phyloP scores from a whole-genome alignment of 1,140 invertebrate genomes.

The Drosophila leontia region DNA sequence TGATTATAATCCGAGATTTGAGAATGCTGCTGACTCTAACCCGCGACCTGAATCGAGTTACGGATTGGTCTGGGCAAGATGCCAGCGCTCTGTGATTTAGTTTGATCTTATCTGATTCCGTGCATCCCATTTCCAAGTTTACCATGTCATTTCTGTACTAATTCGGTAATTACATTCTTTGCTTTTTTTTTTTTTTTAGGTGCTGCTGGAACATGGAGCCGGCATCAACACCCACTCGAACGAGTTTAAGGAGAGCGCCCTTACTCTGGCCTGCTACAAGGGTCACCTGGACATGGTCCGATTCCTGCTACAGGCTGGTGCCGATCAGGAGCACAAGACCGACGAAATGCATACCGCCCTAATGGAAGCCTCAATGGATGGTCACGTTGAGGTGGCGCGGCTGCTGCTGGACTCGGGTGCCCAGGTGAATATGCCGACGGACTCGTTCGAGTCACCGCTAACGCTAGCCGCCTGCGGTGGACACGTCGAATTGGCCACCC shows the following conservation, averaged over 20 bases:
- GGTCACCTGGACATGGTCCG: constrained; percentile 99
- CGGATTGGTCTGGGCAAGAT: constrained; percentile 49
- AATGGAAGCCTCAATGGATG: constrained; percentile 99
- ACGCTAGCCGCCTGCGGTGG: constrained; percentile 99
- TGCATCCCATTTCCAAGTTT: not conserved
- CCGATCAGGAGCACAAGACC: constrained; percentile 98
- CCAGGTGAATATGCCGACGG: constrained; percentile 99
- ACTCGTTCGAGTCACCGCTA: constrained; percentile 99
- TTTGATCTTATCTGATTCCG: constrained; percentile 84
- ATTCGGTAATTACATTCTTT: constrained; percentile 1
- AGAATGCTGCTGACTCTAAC: constrained; percentile 29
- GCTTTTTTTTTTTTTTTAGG: constrained; percentile 27
- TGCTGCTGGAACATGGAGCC: constrained; percentile 94
- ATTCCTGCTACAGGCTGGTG: constrained; percentile 96
- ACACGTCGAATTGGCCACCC: constrained; percentile 97
- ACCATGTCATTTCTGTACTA: not conserved
- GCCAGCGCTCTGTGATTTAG: constrained; percentile 60
- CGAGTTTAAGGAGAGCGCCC: constrained; percentile 98
- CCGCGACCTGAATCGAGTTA: constrained; percentile 71
- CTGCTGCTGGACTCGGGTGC: constrained; percentile 98
- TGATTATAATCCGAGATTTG: constrained; percentile 85
- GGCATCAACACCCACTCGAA: constrained; percentile 99
- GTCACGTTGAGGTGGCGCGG: constrained; percentile 97
- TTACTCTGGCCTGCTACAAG: constrained; percentile 99
- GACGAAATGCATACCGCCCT: constrained; percentile 99